Evolutionary conservation across 2,113 vertebrate species (phyloP), one percentile per base, ranked within the genome.

Genomic region (Anseranas semipalmata): DNA sequence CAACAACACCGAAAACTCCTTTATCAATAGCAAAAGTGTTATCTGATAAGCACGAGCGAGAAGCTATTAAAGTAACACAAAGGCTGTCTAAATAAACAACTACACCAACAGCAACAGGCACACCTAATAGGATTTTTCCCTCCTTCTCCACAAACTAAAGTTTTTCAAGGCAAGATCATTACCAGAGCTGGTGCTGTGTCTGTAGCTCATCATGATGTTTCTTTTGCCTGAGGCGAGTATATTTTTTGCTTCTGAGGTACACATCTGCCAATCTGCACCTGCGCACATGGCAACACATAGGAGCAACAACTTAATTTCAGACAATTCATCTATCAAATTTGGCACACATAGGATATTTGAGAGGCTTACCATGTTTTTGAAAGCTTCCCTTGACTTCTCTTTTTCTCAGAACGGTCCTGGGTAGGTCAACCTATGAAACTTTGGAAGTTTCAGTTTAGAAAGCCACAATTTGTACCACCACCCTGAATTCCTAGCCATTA

Each of bases 1-100:
- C 81, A 93, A 94, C 66, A 82, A 46, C 39, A 90, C 45, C 18
- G 43, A 60, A 85, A 87, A 63, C 7, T 62, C 86, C 30, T 84
- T 81, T 75, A 81, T 35, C 58, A 37, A 59, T 55, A 67, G 50
- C 27, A 62, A 55, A 79, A 67, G 45, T 4, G 1, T 3, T 55
- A 79, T 7, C 48, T 1, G 4, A 86, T n/a, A 74, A 84, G 37
- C 33, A 35, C 1, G 14, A 66, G n/a, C 18, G 62, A 71, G 46
- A 70, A 87, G 37, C 28, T 67, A 21, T 39, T 71, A 45, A 80
- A 48, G 24, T 24, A 67, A 39, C 21, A 7, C 0, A 9, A 85
- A 82, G 27, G 17, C 37, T 25, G 52, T 22, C 37, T 50, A 73
- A 93, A 74, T 13, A n/a, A 76, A n/a, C 32, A 65, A 19, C 12